Base-by-base conservation (phyloP, 2,797 vertebrate species). In the Cichlasoma orientale region DNA sequence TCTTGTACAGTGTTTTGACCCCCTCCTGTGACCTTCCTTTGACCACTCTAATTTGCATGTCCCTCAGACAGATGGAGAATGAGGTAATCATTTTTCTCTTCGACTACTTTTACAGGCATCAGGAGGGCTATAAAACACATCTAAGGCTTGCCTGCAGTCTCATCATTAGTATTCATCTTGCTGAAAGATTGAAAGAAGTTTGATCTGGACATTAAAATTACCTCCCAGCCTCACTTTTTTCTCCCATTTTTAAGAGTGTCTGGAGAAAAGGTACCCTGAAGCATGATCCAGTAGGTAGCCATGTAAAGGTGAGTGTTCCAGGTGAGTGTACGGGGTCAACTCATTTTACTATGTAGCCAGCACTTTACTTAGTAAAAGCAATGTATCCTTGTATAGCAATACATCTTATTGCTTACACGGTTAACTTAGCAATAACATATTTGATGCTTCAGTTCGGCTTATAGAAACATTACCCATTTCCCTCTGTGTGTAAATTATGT, bases 81-180 rank as follows among this genome's bases (percentile, higher is more conserved):
- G 72, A 73, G 77, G 69, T 76, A 79, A 87, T 91, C 38, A 84
- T 85, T 88, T 87, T 85, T 80, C 77, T 86, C 75, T 74, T 79
- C 54, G 57, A 72, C 79, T 82, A 56, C 77, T 89, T 86, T 88
- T 83, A 83, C 72, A 80, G 75, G 69, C 88, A 69, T 69, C 38
- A 7, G 56, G 81, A 77, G 82, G 76, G 80, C 61, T 74, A 74
- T 90, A 90, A 92, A 90, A 86, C 77, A 84, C 84, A 75, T 81
- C 74, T 54, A 56, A 80, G 72, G 74, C 68, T 83, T 31, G 85
- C 84, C 56, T 77, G 82, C 83, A 83, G 88, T 83, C 82, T 80
- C 75, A 50, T 84, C 86, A 90, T 92, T 90, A 90, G 81, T 86
- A 90, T 88, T 91, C 89, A 91, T 91, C 78, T 56, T 16, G 59